These are phyloP conservation scores for Synanceia verrucosa DNA, from an alignment of 2,797 vertebrate species.

Conservation along the genomic window DNA sequence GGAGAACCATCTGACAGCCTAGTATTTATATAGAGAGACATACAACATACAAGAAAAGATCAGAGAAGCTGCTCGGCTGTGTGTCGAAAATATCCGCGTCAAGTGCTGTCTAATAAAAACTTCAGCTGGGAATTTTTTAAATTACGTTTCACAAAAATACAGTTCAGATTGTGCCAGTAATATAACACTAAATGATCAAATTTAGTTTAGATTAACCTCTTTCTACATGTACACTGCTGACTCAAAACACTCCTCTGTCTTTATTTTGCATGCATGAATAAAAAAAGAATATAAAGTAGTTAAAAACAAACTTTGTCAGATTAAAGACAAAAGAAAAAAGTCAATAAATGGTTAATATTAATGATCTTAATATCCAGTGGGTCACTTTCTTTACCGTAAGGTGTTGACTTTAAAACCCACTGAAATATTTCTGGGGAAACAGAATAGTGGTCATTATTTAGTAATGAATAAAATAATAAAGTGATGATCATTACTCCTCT, in stretches of 20 bases:
- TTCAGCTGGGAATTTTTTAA: neutral
- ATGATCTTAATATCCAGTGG: neutral
- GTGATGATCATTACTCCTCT: neutral
- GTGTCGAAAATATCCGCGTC: neutral
- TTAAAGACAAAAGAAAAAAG: too few relatives aligned
- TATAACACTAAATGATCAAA: neutral
- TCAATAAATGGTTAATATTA: too few relatives aligned
- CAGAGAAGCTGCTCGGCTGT: neutral
- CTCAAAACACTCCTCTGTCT: neutral
- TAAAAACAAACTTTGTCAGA: too few relatives aligned
- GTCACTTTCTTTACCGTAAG: neutral
- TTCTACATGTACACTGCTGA: neutral
- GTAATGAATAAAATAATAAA: neutral
- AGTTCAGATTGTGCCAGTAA: neutral
- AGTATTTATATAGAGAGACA: neutral
- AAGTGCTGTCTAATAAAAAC: neutral
- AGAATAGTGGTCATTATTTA: neutral
- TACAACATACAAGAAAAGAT: neutral
- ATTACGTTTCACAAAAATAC: neutral
- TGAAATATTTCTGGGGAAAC: neutral
- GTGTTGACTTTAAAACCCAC: neutral
- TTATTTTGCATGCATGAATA: neutral
- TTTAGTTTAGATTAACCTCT: neutral
- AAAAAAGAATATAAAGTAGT: neutral
- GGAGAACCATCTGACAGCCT: conserved; percentile 19